phyloP scores from a whole-genome alignment of 2,888 invertebrate genomes.

The Lycophotia porphyrea region DNA sequence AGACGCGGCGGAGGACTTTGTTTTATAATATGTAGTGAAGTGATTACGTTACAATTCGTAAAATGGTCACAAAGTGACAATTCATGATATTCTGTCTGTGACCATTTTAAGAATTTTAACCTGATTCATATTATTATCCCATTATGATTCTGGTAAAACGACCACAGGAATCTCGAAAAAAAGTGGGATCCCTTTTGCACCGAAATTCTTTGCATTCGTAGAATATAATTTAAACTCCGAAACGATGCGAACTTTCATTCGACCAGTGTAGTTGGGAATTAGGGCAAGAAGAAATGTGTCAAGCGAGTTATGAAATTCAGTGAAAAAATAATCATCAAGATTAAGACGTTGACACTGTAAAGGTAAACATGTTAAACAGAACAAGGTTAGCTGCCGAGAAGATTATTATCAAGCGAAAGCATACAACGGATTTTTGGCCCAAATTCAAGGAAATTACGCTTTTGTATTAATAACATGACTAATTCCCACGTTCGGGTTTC shows the following conservation, averaged over 20 bases:
- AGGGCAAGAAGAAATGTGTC: constrained; percentile 35
- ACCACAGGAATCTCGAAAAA: not conserved
- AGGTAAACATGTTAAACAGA: constrained; percentile 44
- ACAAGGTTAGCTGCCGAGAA: constrained; percentile 54
- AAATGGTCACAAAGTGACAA: too few relatives aligned
- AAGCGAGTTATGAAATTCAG: constrained; percentile 30
- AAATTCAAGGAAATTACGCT: constrained; percentile 54
- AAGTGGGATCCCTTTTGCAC: not conserved
- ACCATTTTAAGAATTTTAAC: too few relatives aligned
- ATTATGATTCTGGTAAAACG: too few relatives aligned
- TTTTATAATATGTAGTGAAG: too few relatives aligned
- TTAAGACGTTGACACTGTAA: constrained; percentile 42
- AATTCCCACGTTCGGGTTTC: constrained; percentile 55
- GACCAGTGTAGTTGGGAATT: constrained; percentile 10
- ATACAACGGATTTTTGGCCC: constrained; percentile 54
- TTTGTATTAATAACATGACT: constrained; percentile 41
- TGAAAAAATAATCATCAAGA: constrained; percentile 40
- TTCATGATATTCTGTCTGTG: too few relatives aligned
- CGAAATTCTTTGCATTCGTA: not conserved
- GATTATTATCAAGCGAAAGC: constrained; percentile 60
- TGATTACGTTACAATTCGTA: too few relatives aligned
- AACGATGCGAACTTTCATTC: not conserved
- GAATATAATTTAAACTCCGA: not conserved
- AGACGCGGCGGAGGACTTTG: too few relatives aligned
- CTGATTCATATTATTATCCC: too few relatives aligned